Conservation (phyloP, 2,113 vertebrate species). For the Tragelaphus imberbis region DNA sequence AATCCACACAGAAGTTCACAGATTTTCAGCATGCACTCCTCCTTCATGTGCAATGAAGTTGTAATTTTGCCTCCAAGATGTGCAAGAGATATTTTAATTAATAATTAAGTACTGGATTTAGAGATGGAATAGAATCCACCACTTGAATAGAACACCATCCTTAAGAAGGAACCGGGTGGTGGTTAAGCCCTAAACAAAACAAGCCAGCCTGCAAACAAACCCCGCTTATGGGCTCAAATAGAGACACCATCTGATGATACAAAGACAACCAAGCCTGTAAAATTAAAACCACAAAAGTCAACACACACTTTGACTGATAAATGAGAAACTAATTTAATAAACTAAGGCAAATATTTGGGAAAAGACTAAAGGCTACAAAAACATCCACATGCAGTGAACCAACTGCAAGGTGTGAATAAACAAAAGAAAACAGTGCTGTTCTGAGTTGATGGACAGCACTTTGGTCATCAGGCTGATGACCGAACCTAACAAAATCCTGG, state of each 20-base stretch:
- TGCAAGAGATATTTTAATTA: background rate
- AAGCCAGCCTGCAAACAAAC: conserved; percentile 28
- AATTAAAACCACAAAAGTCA: conserved; percentile 37
- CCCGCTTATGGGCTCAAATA: background rate
- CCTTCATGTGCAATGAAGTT: background rate
- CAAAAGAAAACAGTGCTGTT: background rate
- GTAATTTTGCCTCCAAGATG: background rate
- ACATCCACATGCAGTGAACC: background rate
- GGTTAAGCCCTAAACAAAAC: background rate
- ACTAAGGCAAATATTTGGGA: conserved; percentile 33
- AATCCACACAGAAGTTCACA: background rate
- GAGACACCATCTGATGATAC: conserved; percentile 32
- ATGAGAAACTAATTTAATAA: conserved; percentile 44
- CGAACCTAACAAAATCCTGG: background rate
- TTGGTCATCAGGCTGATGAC: background rate
- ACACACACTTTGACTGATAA: conserved; percentile 29
- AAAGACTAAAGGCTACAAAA: conserved; percentile 14
- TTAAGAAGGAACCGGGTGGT: background rate
- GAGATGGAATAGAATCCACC: background rate
- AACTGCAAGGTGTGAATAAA: conserved; percentile 15
- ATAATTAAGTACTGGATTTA: background rate
- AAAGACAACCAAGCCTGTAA: conserved; percentile 24
- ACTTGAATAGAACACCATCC: background rate
- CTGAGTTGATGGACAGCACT: background rate
- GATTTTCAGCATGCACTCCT: background rate